Conservation (phyloP, 2,888 invertebrate genomes). For the Catocala sponsa region DNA sequence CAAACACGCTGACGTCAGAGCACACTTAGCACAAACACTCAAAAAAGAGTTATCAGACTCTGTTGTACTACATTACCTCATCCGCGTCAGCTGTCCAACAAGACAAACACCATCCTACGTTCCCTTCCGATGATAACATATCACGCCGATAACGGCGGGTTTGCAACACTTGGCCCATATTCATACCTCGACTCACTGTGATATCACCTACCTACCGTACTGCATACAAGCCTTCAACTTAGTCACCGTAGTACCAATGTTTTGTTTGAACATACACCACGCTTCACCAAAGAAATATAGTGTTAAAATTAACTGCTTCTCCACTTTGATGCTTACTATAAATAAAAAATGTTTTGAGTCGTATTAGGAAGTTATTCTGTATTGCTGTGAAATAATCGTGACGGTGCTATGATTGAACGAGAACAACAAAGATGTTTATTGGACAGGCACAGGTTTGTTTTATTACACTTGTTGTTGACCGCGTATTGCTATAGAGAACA, state of each 20-base stretch:
- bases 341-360: slow-evolving; percentile 6
- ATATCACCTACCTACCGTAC: slow-evolving; percentile 64
- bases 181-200: slow-evolving; percentile 65
- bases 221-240: slow-evolving; percentile 61
- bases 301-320: slow-evolving; percentile 23
- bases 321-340: slow-evolving; percentile 9
- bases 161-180: slow-evolving; percentile 80
- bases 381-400: slow-evolving; percentile 41
- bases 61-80: slow-evolving; percentile 37
- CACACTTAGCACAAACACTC: too few relatives aligned
- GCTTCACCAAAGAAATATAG: slow-evolving; percentile 40
- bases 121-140: slow-evolving; percentile 50
- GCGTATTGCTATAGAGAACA: neutral
- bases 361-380: slow-evolving; percentile 33
- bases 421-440: slow-evolving; percentile 66
- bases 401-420: slow-evolving; percentile 62
- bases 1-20: too few relatives aligned
- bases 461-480: neutral
- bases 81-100: slow-evolving; percentile 23
- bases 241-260: slow-evolving; percentile 66
- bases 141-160: slow-evolving; percentile 60
- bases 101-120: slow-evolving; percentile 38
- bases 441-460: slow-evolving; percentile 58
- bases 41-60: slow-evolving; percentile 15
- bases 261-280: slow-evolving; percentile 56